A percentile compares a stretch with the other conserved stretches of the same genome.
phyloP scores from a whole-genome alignment of 2,113 vertebrate genomes.

The Tragulus kanchil region DNA sequence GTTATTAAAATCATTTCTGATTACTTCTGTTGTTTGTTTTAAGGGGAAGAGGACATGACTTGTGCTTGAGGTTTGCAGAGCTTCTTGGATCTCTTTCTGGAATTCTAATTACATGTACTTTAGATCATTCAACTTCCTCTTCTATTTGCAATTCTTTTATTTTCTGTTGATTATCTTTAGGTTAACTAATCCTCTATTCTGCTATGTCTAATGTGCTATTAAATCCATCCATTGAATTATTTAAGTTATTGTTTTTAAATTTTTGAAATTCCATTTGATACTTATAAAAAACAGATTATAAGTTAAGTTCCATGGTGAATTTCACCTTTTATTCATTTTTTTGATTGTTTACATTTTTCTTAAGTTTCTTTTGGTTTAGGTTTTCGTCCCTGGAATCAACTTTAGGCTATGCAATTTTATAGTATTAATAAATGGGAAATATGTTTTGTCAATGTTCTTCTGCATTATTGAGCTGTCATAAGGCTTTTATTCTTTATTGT shows the following conservation, averaged over 20 bases:
- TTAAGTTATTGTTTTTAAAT: background rate
- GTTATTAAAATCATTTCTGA: conserved; percentile 31
- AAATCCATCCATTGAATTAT: background rate
- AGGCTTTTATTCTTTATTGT: background rate
- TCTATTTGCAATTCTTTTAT: conserved; percentile 10
- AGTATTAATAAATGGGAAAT: background rate
- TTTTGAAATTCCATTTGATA: conserved; percentile 43
- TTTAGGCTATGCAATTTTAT: background rate
- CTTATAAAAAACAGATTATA: background rate
- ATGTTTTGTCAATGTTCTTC: background rate
- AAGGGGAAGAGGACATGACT: background rate
- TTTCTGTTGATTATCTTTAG: conserved; percentile 5
- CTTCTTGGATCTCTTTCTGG: background rate
- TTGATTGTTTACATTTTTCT: background rate
- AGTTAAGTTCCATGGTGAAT: background rate
- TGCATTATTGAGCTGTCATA: background rate
- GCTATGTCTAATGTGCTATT: background rate
- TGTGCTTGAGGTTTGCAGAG: background rate
- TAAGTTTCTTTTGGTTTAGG: background rate
- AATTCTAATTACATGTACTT: background rate
- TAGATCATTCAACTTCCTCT: background rate
- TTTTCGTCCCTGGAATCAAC: conserved; percentile 16
- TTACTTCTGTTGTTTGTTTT: no score
- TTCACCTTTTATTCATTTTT: background rate
- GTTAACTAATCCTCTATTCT: background rate